These are phyloP conservation scores for Leucophenga varia DNA, from an alignment of 1,140 invertebrate species.

Conservation along the genomic window DNA sequence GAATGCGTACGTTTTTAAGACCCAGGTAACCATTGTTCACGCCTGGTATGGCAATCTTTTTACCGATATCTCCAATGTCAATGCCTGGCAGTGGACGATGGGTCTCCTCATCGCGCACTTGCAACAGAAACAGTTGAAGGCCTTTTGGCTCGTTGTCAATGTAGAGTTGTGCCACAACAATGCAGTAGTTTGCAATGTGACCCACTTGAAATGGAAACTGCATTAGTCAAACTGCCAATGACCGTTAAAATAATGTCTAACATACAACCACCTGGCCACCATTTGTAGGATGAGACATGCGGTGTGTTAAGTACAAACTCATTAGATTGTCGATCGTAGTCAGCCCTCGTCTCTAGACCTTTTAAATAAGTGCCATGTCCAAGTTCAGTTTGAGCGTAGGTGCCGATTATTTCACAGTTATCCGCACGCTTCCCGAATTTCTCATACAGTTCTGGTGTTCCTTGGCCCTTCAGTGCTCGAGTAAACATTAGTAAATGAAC, in stretches of 20 bases:
- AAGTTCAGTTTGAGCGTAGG: constrained; percentile 91
- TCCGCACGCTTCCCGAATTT: constrained; percentile 81
- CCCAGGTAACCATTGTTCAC: constrained; percentile 90
- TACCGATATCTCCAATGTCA: constrained; percentile 88
- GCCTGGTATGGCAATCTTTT: constrained; percentile 83
- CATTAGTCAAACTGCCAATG: too few species aligned
- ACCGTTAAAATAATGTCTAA: constrained; percentile 31
- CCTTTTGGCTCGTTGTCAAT: constrained; percentile 79
- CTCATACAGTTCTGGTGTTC: constrained; percentile 77
- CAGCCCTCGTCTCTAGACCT: constrained; percentile 86
- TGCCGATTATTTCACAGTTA: constrained; percentile 79
- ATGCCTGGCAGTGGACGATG: constrained; percentile 82
- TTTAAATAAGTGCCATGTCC: constrained; percentile 90
- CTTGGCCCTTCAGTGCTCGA: constrained; percentile 80
- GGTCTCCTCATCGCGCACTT: constrained; percentile 81
- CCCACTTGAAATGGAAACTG: too few species aligned
- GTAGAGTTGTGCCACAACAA: constrained; percentile 83
- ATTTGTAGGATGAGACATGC: constrained; percentile 86
- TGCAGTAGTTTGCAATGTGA: constrained; percentile 84
- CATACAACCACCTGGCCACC: constrained; percentile 89
- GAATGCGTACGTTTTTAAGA: constrained; percentile 81
- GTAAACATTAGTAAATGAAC: constrained; percentile 90
- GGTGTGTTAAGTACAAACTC: constrained; percentile 88
- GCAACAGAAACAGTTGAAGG: constrained; percentile 88
- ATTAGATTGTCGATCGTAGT: constrained; percentile 78